Percentiles rank a stretch among this genome's conserved stretches.
Conservation (phyloP, 2,113 vertebrate species). For the Pteruthius melanotis region DNA sequence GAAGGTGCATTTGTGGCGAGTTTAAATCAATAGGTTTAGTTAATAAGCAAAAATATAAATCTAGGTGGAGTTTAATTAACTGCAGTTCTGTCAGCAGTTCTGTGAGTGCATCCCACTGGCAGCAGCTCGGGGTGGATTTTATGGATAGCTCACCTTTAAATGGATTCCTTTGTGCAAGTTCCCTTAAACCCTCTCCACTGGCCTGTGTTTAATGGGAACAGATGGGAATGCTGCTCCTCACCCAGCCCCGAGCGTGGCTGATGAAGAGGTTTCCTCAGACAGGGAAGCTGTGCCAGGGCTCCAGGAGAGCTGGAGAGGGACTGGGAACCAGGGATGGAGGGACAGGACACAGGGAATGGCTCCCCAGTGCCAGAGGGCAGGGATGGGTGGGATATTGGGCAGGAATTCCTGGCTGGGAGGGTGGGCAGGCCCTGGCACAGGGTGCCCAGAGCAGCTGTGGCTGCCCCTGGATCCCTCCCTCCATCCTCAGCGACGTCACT, state of each 20-base stretch:
- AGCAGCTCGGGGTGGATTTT: background rate
- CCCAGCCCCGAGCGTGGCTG: background rate
- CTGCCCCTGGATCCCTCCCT: background rate
- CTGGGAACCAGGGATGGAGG: background rate
- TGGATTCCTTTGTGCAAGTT: background rate
- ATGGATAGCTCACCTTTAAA: background rate
- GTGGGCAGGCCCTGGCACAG: background rate
- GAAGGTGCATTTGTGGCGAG: background rate
- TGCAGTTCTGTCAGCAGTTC: background rate
- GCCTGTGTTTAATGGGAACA: background rate
- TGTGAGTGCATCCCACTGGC: background rate
- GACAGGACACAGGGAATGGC: background rate
- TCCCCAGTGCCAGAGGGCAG: background rate
- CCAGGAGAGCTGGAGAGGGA: background rate
- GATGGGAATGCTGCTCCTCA: background rate
- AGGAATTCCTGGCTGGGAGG: background rate
- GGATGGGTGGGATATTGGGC: fast-evolving
- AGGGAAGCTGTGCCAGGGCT: background rate
- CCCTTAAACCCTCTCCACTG: background rate
- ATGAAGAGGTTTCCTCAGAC: background rate
- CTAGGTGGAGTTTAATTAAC: background rate
- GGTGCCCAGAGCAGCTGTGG: background rate
- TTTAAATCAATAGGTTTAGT: background rate
- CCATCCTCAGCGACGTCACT: background rate
- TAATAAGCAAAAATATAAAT: background rate